phyloP scores from a whole-genome alignment of 1,140 invertebrate genomes.

The Lasioglossum albipes region DNA sequence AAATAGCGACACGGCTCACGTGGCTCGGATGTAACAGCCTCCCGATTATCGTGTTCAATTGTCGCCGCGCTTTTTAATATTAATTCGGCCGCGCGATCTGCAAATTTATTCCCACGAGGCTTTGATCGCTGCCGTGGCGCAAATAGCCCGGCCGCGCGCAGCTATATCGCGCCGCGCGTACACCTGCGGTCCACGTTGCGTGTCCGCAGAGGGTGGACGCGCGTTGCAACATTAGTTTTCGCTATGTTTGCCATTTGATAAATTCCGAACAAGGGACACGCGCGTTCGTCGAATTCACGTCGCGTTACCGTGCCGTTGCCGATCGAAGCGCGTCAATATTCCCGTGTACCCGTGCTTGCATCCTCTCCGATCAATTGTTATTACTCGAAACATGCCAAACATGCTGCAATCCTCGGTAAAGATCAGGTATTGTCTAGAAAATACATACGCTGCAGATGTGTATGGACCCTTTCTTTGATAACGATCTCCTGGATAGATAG shows the following conservation, averaged over 20 bases:
- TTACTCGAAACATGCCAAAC: background rate
- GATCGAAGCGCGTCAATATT: background rate
- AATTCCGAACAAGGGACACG: constrained; percentile 29
- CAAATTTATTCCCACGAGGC: constrained; percentile 45
- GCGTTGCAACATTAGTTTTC: constrained; percentile 44
- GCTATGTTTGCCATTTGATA: constrained; percentile 52
- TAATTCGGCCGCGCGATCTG: background rate
- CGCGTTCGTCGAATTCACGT: constrained; percentile 16
- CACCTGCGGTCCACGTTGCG: constrained; percentile 26
- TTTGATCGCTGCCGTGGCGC: constrained; percentile 12
- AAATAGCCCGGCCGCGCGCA: background rate
- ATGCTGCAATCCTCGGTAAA: too few species aligned
- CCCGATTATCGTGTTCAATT: background rate
- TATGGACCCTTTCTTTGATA: too few species aligned
- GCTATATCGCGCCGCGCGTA: constrained; percentile 34
- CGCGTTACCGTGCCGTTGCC: background rate
- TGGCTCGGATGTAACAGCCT: background rate
- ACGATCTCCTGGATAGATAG: too few species aligned
- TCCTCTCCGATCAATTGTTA: background rate
- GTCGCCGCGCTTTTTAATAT: constrained; percentile 24
- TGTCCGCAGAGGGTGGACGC: background rate
- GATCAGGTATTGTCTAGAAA: too few species aligned
- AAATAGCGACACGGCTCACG: background rate
- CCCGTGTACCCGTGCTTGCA: background rate
- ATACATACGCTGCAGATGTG: too few species aligned